Evolutionary conservation across 2,888 invertebrate genomes (phyloP).

Genomic region (Euplagia quadripunctaria): DNA sequence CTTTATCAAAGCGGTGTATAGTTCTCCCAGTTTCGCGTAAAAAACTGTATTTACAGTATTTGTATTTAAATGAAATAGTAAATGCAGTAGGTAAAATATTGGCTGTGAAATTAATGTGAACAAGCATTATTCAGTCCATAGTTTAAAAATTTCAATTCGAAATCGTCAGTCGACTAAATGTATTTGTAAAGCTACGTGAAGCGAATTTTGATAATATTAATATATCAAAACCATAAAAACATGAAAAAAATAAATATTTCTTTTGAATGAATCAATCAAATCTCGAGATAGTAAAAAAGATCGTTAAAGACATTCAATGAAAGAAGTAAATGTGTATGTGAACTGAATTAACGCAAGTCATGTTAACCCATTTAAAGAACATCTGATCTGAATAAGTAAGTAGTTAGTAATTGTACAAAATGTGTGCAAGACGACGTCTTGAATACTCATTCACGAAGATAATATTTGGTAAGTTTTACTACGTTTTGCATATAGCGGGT

Average conservation of each 20-base stretch:
- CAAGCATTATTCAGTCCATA: slow-evolving; percentile 73
- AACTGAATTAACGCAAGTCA: slow-evolving; percentile 2
- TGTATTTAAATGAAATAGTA: slow-evolving; percentile 28
- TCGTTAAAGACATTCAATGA: background rate
- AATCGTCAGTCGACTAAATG: slow-evolving; percentile 35
- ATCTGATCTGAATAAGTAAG: slow-evolving; percentile 30
- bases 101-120: slow-evolving; percentile 83
- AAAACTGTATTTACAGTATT: slow-evolving; percentile 24
- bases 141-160: slow-evolving; percentile 42
- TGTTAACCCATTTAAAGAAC: background rate
- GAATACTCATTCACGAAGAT: background rate
- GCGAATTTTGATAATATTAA: slow-evolving; percentile 24
- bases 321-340: background rate
- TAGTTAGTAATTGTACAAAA: slow-evolving; percentile 27
- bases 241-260: background rate
- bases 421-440: slow-evolving; percentile 8
- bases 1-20: background rate
- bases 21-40: background rate
- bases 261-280: background rate
- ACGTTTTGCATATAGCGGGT: background rate
- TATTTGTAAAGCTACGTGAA: slow-evolving; percentile 30
- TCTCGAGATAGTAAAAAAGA: background rate
- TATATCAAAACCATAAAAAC: slow-evolving; percentile 29
- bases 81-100: slow-evolving; percentile 73
- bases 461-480: background rate